A percentile compares a stretch with the other conserved stretches of the same genome.
Conservation (phyloP, 2,888 invertebrate species). For the Noctua fimbriata region DNA sequence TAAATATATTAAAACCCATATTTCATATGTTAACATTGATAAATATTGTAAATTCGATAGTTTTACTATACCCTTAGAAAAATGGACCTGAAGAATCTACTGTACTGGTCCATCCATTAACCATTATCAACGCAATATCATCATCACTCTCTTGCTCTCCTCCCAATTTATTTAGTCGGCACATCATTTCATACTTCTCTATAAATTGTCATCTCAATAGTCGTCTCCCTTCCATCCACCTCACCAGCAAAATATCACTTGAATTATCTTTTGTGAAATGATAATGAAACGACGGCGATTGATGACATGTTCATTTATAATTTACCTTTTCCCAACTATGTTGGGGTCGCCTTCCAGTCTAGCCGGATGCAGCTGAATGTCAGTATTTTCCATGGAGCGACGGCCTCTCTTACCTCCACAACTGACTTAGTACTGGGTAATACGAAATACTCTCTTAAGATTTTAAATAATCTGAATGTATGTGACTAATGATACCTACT, state of each 20-base stretch:
- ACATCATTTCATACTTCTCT: background rate
- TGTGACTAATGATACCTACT: constrained; percentile 37
- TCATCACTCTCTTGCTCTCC: background rate
- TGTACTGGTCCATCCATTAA: background rate
- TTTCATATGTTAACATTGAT: no score
- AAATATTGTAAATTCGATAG: background rate
- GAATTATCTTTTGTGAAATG: background rate
- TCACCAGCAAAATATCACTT: background rate
- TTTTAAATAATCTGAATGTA: constrained; percentile 7
- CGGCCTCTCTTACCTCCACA: background rate
- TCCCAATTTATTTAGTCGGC: background rate
- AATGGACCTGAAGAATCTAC: background rate
- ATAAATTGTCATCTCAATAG: background rate
- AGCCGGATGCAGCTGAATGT: background rate
- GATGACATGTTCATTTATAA: background rate
- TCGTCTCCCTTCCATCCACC: background rate
- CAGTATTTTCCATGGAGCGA: background rate
- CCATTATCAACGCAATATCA: background rate
- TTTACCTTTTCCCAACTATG: background rate
- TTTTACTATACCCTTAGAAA: background rate
- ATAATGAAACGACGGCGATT: background rate
- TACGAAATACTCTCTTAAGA: background rate
- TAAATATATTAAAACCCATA: background rate
- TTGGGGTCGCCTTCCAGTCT: background rate
- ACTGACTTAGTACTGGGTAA: background rate